These are phyloP conservation scores for Plectus sambesii DNA, from an alignment of 1,140 invertebrate species.

Conservation along the genomic window DNA sequence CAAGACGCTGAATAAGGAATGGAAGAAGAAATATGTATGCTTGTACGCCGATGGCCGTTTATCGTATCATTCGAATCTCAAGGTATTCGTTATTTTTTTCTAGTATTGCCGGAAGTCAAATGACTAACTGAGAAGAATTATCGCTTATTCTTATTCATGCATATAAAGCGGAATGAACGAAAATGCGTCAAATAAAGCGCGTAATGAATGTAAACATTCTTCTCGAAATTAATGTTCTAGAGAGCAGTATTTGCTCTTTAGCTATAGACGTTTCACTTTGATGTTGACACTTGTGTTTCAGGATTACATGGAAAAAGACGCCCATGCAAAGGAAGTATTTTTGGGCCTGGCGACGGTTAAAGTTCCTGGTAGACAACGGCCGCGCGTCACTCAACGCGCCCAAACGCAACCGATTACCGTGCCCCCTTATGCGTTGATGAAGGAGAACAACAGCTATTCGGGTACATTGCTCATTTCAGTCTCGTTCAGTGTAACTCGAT, in stretches of 20 bases:
- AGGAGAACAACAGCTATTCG: too few relatives aligned
- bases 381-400: slow-evolving; percentile 61
- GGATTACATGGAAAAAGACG: slow-evolving; percentile 92
- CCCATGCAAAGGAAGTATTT: slow-evolving; percentile 89
- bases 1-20: slow-evolving; percentile 84
- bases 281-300: slow-evolving; percentile 46
- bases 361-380: slow-evolving; percentile 77
- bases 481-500: too few relatives aligned
- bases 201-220: too few relatives aligned
- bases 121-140: slow-evolving; percentile 85
- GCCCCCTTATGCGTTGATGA: too few relatives aligned
- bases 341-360: slow-evolving; percentile 92
- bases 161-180: slow-evolving; percentile 81
- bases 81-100: slow-evolving; percentile 55
- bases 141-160: slow-evolving; percentile 88
- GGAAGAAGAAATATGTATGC: slow-evolving; percentile 99
- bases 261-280: not conserved
- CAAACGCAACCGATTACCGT: too few relatives aligned
- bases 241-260: not conserved
- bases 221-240: slow-evolving; percentile 2
- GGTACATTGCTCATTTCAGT: too few relatives aligned
- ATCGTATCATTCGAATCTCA: slow-evolving; percentile 86
- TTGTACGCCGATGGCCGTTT: slow-evolving; percentile 80
- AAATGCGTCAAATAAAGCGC: slow-evolving; percentile 67
- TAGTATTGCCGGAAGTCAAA: slow-evolving; percentile 88